Evolutionary conservation across 2,797 vertebrate genomes (phyloP).

Genomic region (Lepus townsendii): DNA sequence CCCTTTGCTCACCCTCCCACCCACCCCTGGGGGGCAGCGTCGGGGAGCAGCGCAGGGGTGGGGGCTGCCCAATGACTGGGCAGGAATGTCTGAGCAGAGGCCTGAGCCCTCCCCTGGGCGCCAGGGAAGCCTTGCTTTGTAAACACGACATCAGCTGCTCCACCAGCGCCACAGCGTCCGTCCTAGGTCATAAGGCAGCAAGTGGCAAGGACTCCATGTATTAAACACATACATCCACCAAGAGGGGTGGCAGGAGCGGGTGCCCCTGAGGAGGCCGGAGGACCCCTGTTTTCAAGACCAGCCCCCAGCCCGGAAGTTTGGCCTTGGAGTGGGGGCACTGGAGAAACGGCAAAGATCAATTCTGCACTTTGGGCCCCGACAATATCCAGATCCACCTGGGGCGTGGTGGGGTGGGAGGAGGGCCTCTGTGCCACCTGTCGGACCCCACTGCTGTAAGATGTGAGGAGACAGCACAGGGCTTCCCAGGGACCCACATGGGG

Average conservation of each 20-base stretch:
- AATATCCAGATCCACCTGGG: conserved; percentile 3
- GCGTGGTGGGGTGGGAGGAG: background rate
- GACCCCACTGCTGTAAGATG: background rate
- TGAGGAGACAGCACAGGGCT: conserved; percentile 8
- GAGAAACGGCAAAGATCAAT: conserved; percentile 63
- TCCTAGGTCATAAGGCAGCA: conserved; percentile 88
- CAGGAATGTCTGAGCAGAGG: conserved; percentile 71
- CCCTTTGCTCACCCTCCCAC: conserved; percentile 18
- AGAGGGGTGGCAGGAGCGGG: background rate
- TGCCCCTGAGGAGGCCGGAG: conserved; percentile 18
- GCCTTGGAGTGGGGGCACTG: conserved; percentile 23
- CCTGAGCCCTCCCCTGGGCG: conserved; percentile 55
- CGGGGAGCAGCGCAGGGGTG: background rate
- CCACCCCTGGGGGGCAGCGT: conserved; percentile 16
- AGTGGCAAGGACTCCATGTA: conserved; percentile 79
- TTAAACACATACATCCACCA: conserved; percentile 49
- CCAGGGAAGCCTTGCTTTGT: conserved; percentile 79
- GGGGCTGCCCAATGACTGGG: background rate
- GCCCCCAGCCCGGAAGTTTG: conserved; percentile 61
- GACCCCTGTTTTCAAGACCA: conserved; percentile 64
- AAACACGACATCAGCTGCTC: conserved; percentile 82
- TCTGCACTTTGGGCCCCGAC: conserved; percentile 64
- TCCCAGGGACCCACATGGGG: conserved; percentile 36
- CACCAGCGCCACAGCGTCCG: conserved; percentile 67
- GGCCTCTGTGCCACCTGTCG: background rate